Conservation (phyloP, 2,113 vertebrate species). For the Ictalurus punctatus region DNA sequence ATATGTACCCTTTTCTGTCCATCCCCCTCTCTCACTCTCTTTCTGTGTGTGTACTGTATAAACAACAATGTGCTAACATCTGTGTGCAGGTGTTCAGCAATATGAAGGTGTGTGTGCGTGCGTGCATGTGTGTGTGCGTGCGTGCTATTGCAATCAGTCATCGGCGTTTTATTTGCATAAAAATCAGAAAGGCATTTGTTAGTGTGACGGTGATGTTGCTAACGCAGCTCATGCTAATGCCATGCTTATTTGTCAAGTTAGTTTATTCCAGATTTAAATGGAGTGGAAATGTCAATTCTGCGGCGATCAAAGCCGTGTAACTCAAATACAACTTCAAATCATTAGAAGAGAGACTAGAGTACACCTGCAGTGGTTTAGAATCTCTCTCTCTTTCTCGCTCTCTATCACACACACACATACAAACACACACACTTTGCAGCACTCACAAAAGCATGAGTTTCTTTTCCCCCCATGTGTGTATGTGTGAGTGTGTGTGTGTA, state of each 20-base stretch:
- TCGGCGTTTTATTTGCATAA: too few relatives aligned
- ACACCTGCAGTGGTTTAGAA: neutral
- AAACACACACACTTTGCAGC: neutral
- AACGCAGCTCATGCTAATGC: too few relatives aligned
- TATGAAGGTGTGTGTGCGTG: neutral
- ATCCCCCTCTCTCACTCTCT: neutral
- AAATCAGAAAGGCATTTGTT: too few relatives aligned
- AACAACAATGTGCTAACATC: neutral
- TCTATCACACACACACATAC: neutral
- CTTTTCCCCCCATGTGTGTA: neutral
- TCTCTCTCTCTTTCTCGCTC: neutral
- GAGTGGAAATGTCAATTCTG: neutral
- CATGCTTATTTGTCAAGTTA: neutral
- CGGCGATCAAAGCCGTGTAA: neutral
- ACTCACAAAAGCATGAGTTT: neutral
- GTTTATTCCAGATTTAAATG: neutral
- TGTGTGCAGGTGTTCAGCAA: neutral
- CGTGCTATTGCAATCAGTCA: too few relatives aligned
- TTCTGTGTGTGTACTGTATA: neutral
- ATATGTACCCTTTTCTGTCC: neutral
- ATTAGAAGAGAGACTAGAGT: neutral
- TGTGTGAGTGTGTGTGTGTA: slow-evolving; percentile 28
- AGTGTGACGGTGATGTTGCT: neutral
- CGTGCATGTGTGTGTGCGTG: too few relatives aligned
- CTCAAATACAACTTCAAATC: neutral